Base-by-base conservation (phyloP, 2,888 invertebrate species). In the Laothoe populi region DNA sequence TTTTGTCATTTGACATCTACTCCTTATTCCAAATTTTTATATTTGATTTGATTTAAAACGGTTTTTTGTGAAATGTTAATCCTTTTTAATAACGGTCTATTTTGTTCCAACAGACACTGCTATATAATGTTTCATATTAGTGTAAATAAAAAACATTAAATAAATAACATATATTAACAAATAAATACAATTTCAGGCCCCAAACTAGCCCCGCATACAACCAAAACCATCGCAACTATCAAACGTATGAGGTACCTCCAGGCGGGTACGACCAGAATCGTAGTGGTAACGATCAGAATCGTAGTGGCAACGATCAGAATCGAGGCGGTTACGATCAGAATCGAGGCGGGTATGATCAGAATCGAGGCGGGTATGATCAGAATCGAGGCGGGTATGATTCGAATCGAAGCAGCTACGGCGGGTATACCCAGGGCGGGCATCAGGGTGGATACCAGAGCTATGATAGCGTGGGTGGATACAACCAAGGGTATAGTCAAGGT, bases 231-330 rank as follows among this genome's bases (percentile, higher is more conserved):
- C 77, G 84, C 0, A 84, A 81, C 69, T 89, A 86, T 67, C 88
- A 88, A 76, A 87, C 88, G 0, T 87, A 80, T 65, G 87, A 88
- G 48, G 87, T 88, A 0, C 87, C 88, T 0, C 83, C 84, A 0
- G 90, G 90, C 0, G 40, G 40, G 16, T 73, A 68, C 61, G 70
- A 70, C 31, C 66, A 70, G 42, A 68, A 63, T 1, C 65, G 65
- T 0, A 68, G 70, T 0, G 69, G 70, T 0, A 67, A 66, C n/a
- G 63, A 64, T 26, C 66, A 72, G 69, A 67, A 61, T 62, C 72
- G 71, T 73, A 72, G 42, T 21, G 68, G 72, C 21, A 75, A 70
- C 59, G 70, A 71, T 40, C 68, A 70, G 42, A 67, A 63, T 0
- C 66, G 66, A 3, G 65, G 70, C 0, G 69, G 73, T 0, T 72